phyloP scores from a whole-genome alignment of 2,113 vertebrate species.

The Anthoscopus minutus region DNA sequence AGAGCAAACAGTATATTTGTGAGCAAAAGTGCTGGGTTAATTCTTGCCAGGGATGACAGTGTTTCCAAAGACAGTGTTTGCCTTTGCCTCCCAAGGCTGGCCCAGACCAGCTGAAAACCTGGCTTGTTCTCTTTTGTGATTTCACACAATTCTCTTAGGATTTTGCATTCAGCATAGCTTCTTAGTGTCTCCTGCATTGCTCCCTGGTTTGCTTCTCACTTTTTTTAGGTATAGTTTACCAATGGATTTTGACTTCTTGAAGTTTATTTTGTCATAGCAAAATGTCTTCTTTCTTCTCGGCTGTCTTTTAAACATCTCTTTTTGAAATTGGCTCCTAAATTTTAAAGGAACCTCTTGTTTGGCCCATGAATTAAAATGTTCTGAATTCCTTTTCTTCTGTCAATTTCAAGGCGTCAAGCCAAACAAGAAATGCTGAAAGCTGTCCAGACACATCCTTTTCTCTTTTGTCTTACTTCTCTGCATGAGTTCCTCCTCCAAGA shows the following conservation, averaged over 20 bases:
- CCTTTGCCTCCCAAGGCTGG: background rate
- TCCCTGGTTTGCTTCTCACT: background rate
- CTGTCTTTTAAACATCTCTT: constrained; percentile 30
- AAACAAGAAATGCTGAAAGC: constrained; percentile 1
- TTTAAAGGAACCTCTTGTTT: constrained; percentile 63
- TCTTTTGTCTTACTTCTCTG: background rate
- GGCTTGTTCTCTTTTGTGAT: background rate
- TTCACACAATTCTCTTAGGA: background rate
- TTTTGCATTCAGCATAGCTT: background rate
- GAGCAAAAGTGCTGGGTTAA: background rate
- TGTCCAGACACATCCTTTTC: background rate
- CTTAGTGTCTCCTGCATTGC: background rate
- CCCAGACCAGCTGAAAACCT: background rate
- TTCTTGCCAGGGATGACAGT: background rate
- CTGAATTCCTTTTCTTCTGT: background rate
- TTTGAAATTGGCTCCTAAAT: constrained; percentile 55
- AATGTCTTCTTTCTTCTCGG: constrained; percentile 50
- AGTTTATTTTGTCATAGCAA: constrained; percentile 45
- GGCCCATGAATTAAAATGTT: constrained; percentile 61
- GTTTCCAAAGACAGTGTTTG: background rate
- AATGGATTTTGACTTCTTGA: constrained; percentile 14
- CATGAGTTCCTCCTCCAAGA: background rate
- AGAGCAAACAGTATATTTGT: background rate
- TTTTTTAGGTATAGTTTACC: constrained; percentile 24
- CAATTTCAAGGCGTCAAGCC: constrained; percentile 40